These are phyloP conservation scores for Rhizoglyphus robini DNA, from an alignment of 1,140 invertebrate species.

Conservation along the genomic window DNA sequence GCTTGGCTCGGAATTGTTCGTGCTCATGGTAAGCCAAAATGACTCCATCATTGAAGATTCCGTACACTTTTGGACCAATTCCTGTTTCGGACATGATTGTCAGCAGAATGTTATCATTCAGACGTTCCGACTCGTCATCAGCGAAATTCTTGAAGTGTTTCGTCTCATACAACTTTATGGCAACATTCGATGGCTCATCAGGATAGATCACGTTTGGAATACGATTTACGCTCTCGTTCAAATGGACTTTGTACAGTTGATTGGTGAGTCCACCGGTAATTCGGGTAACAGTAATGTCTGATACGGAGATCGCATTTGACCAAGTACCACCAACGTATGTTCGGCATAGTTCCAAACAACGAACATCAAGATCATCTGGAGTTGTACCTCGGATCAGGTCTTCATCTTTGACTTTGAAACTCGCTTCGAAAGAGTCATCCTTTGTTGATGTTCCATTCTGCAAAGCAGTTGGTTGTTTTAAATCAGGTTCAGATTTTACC, in stretches of 20 bases:
- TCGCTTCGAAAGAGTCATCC: too few species aligned
- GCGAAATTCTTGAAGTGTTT: background rate
- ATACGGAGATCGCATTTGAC: background rate
- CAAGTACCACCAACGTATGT: background rate
- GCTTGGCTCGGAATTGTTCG: conserved; percentile 1
- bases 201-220: background rate
- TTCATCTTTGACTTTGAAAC: background rate
- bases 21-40: background rate
- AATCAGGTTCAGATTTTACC: too few species aligned
- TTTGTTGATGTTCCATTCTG: too few species aligned
- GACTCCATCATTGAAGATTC: conserved; percentile 15
- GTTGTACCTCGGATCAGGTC: background rate
- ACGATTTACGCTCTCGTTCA: background rate
- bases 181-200: background rate
- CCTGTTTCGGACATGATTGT: background rate
- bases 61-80: conserved; percentile 11
- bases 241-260: background rate
- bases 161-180: conserved; percentile 6
- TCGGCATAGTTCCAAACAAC: conserved; percentile 6
- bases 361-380: background rate
- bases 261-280: conserved; percentile 5
- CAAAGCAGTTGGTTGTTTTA: too few species aligned
- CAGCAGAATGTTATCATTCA: conserved; percentile 12
- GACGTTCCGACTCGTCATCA: background rate
- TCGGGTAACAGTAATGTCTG: background rate